Conservation (phyloP, 2,888 invertebrate species). For the Cryptocephalus primarius region DNA sequence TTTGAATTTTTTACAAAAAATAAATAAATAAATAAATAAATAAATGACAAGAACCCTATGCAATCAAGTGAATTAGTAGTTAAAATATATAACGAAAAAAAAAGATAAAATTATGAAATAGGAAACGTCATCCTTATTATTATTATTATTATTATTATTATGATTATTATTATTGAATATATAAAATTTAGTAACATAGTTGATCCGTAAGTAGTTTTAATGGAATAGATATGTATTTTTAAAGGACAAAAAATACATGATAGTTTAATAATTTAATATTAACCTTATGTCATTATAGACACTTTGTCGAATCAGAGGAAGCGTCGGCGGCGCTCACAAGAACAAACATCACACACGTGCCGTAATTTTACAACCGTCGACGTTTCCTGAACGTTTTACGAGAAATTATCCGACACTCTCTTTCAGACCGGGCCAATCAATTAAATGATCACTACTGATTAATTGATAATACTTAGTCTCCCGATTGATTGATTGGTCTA, state of each 20-base stretch:
- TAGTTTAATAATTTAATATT: slow-evolving; percentile 31
- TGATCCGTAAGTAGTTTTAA: slow-evolving; percentile 37
- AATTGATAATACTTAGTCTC: too few species aligned
- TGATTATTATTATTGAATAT: slow-evolving; percentile 37
- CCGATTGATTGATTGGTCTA: too few species aligned
- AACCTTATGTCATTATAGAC: slow-evolving; percentile 25
- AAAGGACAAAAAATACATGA: slow-evolving; percentile 28
- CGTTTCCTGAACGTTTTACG: background rate
- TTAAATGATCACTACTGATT: too few species aligned
- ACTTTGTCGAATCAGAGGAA: slow-evolving; percentile 1
- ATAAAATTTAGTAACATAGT: slow-evolving; percentile 36
- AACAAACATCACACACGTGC: too few species aligned
- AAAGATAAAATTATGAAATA: slow-evolving; percentile 6
- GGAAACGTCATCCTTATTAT: too few species aligned
- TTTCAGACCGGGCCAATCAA: too few species aligned
- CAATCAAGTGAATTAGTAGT: slow-evolving; percentile 33
- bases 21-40: too few species aligned
- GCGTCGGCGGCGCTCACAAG: too few species aligned
- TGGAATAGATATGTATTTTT: slow-evolving; percentile 34
- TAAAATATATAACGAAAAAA: slow-evolving; percentile 20
- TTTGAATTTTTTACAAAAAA: too few species aligned
- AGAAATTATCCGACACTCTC: too few species aligned
- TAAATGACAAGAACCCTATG: slow-evolving; percentile 17
- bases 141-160: slow-evolving; percentile 22
- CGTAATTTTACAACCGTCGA: background rate